Evolutionary conservation across 2,113 vertebrate genomes (phyloP).

Genomic region (Manacus vitellinus): DNA sequence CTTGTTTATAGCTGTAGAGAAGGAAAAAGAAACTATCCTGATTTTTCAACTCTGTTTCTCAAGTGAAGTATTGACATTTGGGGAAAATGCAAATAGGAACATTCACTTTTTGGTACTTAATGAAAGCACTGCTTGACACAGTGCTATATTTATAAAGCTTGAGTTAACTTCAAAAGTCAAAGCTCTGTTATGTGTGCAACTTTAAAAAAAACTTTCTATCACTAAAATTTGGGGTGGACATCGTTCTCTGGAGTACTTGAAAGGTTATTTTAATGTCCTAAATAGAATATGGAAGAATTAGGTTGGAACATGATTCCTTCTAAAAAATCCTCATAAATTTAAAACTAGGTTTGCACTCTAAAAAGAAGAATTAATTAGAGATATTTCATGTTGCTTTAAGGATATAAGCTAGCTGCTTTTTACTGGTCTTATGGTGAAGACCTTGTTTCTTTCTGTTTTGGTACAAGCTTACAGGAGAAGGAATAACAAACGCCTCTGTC

Average conservation of each 20-base stretch:
- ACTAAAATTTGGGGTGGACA: background rate
- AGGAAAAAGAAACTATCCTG: background rate
- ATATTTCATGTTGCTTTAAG: background rate
- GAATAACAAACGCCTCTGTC: background rate
- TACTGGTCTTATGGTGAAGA: background rate
- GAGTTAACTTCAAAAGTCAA: constrained; percentile 36
- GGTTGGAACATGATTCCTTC: background rate
- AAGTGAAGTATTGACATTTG: background rate
- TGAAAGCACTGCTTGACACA: constrained; percentile 20
- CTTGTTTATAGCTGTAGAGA: background rate
- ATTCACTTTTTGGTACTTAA: background rate
- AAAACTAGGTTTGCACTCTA: background rate
- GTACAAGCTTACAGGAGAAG: background rate
- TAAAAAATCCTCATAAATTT: background rate
- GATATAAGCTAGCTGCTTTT: background rate
- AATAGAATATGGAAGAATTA: background rate
- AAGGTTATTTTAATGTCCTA: background rate
- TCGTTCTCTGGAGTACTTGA: background rate
- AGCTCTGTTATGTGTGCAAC: background rate
- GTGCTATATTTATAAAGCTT: constrained; percentile 12
- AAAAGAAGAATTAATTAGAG: background rate
- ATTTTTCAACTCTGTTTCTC: background rate
- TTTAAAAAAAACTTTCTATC: background rate
- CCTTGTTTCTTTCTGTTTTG: background rate
- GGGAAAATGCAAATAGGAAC: background rate